phyloP scores from a whole-genome alignment of 2,113 vertebrate genomes.

The Hypomesus transpacificus region DNA sequence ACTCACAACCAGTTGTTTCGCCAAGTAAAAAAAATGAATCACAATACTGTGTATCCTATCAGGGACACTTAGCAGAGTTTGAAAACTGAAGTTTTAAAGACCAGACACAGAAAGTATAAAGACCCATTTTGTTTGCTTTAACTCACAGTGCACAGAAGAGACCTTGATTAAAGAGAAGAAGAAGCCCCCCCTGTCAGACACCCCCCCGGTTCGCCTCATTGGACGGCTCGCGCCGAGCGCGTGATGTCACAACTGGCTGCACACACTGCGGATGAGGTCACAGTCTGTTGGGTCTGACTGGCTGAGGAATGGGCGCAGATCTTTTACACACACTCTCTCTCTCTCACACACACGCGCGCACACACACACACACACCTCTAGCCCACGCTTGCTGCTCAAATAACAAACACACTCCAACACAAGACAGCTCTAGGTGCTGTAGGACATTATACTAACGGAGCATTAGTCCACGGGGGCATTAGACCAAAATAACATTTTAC shows the following conservation, averaged over 20 bases:
- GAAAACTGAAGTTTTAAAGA: too few relatives aligned
- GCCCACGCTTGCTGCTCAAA: not conserved
- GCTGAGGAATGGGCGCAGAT: not conserved
- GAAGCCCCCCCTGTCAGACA: not conserved
- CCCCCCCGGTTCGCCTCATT: not conserved
- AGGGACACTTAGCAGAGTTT: too few relatives aligned
- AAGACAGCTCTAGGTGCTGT: too few relatives aligned
- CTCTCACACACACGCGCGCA: not conserved
- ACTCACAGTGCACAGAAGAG: conserved; percentile 15
- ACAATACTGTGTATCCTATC: too few relatives aligned
- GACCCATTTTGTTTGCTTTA: not conserved
- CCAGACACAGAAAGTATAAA: too few relatives aligned
- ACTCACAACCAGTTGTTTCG: too few relatives aligned
- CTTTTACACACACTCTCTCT: not conserved
- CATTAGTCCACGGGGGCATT: too few relatives aligned
- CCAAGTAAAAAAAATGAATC: too few relatives aligned
- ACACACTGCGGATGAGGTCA: not conserved
- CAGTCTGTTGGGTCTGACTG: not conserved
- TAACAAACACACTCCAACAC: too few relatives aligned
- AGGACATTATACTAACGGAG: too few relatives aligned
- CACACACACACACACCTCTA: not conserved
- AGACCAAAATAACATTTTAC: too few relatives aligned
- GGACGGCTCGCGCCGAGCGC: conserved; percentile 20
- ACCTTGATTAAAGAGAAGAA: conserved; percentile 18
- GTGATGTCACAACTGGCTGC: conserved; percentile 36